Evolutionary conservation across 2,888 invertebrate species (phyloP).

Genomic region (Tridacna crocea): DNA sequence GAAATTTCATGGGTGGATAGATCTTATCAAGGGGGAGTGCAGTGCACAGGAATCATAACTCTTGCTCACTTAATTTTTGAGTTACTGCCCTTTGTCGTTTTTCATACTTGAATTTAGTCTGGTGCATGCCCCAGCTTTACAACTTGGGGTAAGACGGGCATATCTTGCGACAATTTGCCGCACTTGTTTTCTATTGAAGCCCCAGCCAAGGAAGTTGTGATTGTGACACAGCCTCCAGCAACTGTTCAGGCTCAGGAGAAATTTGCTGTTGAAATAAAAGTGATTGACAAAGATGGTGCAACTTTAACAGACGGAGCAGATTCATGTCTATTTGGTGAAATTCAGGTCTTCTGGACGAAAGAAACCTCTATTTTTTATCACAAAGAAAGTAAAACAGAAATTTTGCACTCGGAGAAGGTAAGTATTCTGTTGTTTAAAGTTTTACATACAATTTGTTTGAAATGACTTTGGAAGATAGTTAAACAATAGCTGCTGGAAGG

Average conservation of each 20-base stretch:
- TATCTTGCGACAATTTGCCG: too few species aligned
- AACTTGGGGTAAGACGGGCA: too few species aligned
- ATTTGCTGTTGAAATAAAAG: conserved; percentile 21
- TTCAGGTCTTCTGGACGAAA: conserved; percentile 57
- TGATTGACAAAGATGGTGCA: conserved; percentile 16
- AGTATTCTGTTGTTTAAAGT: neutral
- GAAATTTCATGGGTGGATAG: too few species aligned
- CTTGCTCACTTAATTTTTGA: too few species aligned
- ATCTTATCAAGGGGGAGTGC: too few species aligned
- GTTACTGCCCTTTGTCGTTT: too few species aligned
- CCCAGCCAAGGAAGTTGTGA: conserved; percentile 25
- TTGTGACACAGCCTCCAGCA: conserved; percentile 21
- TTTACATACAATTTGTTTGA: too few species aligned
- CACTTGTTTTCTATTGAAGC: conserved; percentile 8
- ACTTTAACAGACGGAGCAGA: conserved; percentile 55
- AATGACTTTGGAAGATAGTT: too few species aligned
- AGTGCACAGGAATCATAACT: too few species aligned
- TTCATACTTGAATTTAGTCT: too few species aligned
- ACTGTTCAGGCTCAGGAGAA: conserved; percentile 17
- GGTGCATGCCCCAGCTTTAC: too few species aligned
- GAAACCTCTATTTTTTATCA: conserved; percentile 46
- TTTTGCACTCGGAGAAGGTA: conserved; percentile 12
- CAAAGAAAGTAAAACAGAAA: conserved; percentile 22
- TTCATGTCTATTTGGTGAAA: conserved; percentile 58
- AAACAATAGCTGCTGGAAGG: too few species aligned